Base-by-base conservation (phyloP, 2,113 vertebrate genomes). In the Daphoenositta chrysoptera region DNA sequence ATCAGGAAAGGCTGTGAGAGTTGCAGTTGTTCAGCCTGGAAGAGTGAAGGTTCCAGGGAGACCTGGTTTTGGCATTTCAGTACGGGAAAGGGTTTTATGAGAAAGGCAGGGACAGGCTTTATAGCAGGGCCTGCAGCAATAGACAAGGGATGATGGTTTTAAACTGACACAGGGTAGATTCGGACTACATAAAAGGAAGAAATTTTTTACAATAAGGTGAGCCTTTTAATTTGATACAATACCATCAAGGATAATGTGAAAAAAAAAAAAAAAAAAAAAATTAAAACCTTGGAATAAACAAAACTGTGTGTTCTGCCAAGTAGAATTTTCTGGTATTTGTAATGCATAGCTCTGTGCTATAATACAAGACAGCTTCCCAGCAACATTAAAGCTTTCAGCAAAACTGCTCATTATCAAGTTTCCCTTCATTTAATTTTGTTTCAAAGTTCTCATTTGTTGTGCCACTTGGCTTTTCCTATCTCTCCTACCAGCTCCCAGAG, bases 281-380 rank as follows among this genome's bases (percentile, higher is more conserved):
- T 13, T 6, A 20, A 24, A 20, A 3, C 20, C 47, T 10, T 9
- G 24, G 42, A 83, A 90, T 64, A 71, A 75, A 84, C 33, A 94
- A 35, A 90, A 42, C n/a, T 61, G 6, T 77, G 45, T 77, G 75
- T 68, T 84, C 90, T 66, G 47, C 56, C 72, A 87, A 75, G 65
- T 31, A 73, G 18, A 71, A 23, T 71, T 89, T 85, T 93, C 84
- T 87, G 22, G 35, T 71, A 71, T 86, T 93, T 86, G 31, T 78
- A 86, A 70, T 50, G 10, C 66, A 73, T 63, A 92, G 23, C 58
- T 80, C 45, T 72, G 37, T 73, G 39, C 54, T 77, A 27, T 90
- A 92, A 92, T 24, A 77, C 2, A 64, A 80, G 45, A 90, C 15
- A 66, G 10, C 13, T 93, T 88, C 50, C 39, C 37, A 95, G 53